phyloP scores from a whole-genome alignment of 1,140 invertebrate genomes.

The Grapholita molesta region DNA sequence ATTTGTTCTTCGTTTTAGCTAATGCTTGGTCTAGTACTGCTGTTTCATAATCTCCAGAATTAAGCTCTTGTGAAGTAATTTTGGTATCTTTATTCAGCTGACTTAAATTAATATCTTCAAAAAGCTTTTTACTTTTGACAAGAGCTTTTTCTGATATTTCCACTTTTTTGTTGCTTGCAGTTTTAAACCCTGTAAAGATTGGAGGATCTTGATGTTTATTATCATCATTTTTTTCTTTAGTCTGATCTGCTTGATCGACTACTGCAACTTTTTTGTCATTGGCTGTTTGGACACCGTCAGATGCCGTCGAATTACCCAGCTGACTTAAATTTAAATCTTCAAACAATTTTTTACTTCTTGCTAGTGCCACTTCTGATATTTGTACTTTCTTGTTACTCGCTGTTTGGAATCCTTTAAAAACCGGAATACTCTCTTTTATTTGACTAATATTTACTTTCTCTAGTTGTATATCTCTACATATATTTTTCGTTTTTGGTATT shows the following conservation, averaged over 20 bases:
- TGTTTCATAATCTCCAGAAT: neutral
- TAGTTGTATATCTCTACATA: neutral
- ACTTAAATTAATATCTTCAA: neutral
- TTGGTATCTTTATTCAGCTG: neutral
- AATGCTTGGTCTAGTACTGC: neutral
- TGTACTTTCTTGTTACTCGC: slow-evolving; percentile 18
- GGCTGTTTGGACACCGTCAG: slow-evolving; percentile 20
- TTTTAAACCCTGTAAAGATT: neutral
- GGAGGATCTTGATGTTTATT: no score
- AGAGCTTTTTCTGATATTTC: neutral
- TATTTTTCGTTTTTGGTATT: slow-evolving; percentile 10
- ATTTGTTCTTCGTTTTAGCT: neutral
- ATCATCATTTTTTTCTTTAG: slow-evolving; percentile 38
- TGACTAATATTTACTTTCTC: neutral
- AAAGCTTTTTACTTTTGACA: neutral
- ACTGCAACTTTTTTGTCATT: slow-evolving; percentile 46
- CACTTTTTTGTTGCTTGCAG: neutral
- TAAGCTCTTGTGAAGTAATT: neutral
- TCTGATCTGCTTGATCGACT: slow-evolving; percentile 43
- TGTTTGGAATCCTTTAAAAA: slow-evolving; percentile 15
- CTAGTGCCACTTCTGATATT: slow-evolving; percentile 18
- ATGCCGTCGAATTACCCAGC: neutral
- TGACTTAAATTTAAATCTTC: slow-evolving; percentile 1
- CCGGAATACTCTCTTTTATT: neutral
- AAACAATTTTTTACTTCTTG: slow-evolving; percentile 10